Conservation (phyloP, 2,797 vertebrate genomes). For the Coccyzus lansbergi region DNA sequence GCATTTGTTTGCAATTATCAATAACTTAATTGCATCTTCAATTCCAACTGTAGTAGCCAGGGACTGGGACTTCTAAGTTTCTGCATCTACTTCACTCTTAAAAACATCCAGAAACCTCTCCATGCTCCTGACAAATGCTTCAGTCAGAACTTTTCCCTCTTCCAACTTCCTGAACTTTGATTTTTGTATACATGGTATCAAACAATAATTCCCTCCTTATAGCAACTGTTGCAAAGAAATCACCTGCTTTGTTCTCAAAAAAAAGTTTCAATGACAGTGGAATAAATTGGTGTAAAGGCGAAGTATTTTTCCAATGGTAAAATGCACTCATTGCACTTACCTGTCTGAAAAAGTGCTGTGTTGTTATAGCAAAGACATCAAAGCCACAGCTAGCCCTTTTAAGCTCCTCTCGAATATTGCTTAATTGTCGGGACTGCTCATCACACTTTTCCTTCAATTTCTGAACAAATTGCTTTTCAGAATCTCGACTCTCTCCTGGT, state of each 20-base stretch:
- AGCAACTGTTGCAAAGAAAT: not conserved
- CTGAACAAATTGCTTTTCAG: conserved; percentile 82
- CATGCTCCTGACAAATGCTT: not conserved
- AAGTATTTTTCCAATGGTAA: not conserved
- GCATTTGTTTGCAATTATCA: not conserved
- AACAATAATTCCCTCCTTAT: not conserved
- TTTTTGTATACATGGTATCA: not conserved
- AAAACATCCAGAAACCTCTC: not conserved
- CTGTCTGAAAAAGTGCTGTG: conserved; percentile 91
- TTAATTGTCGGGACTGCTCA: conserved; percentile 85
- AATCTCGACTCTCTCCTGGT: conserved; percentile 76
- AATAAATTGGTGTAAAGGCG: not conserved
- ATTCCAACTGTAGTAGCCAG: not conserved
- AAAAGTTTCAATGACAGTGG: not conserved
- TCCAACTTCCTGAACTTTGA: not conserved
- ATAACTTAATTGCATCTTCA: not conserved
- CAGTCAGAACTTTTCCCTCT: not conserved
- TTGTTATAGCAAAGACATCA: conserved; percentile 88
- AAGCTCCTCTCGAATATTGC: conserved; percentile 81
- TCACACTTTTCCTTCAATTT: conserved; percentile 87
- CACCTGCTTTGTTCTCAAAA: not conserved
- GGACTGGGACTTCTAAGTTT: not conserved
- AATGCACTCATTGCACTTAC: conserved; percentile 71
- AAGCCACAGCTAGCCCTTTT: conserved; percentile 83
- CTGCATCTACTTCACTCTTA: not conserved